Evolutionary conservation across 2,113 vertebrate genomes (phyloP).

Genomic region (Pachypanchax playfairii): DNA sequence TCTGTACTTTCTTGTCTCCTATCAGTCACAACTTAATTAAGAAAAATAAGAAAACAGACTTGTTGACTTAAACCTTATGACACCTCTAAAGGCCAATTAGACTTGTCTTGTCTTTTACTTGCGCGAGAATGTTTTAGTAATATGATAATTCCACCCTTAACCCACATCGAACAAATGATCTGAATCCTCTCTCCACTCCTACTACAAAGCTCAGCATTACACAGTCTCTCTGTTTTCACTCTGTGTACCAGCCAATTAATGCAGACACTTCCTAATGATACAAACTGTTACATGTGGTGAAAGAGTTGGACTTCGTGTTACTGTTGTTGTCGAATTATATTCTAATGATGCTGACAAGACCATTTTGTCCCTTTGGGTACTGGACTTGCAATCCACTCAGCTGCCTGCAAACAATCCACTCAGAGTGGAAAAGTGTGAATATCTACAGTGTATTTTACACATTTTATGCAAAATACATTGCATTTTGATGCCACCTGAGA

Average conservation of each 20-base stretch:
- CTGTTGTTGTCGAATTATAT: conserved; percentile 50
- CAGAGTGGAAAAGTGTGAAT: conserved; percentile 15
- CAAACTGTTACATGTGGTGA: conserved; percentile 42
- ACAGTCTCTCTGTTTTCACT: conserved; percentile 44
- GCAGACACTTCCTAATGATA: conserved; percentile 50
- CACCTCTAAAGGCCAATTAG: neutral
- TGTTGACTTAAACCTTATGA: conserved; percentile 3
- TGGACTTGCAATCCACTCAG: conserved; percentile 12
- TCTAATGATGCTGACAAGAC: conserved; percentile 52
- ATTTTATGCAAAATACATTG: neutral
- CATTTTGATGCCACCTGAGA: neutral
- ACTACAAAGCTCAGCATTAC: conserved; percentile 45
- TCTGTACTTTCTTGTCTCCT: too few species aligned
- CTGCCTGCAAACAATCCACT: conserved; percentile 13
- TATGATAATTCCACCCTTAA: conserved; percentile 1
- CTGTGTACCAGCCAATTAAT: conserved; percentile 56
- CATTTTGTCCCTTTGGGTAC: conserved; percentile 12
- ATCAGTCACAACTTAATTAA: neutral
- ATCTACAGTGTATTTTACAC: neutral
- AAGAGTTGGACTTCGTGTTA: conserved; percentile 33
- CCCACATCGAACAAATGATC: conserved; percentile 8
- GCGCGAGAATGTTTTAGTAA: neutral
- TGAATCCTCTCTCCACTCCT: conserved; percentile 10
- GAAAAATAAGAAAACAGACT: neutral
- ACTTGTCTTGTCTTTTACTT: neutral